A percentile compares a stretch with the other conserved stretches of the same genome.
Evolutionary conservation across 2,888 invertebrate species (phyloP).

Genomic region (Tetanocera ferruginea): DNA sequence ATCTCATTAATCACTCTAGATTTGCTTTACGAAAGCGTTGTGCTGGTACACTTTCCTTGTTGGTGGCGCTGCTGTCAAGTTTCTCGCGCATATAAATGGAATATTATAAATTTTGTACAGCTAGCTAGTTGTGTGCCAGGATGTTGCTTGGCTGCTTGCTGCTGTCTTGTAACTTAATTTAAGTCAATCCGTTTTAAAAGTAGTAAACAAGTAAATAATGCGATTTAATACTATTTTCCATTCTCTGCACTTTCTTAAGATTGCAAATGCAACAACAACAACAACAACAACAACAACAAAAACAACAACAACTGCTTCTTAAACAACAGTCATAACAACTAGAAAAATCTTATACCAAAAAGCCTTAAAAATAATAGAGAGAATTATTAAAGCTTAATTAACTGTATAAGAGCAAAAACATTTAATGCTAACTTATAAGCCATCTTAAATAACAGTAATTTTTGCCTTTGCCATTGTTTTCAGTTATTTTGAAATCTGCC

Average conservation of each 20-base stretch:
- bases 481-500: no score
- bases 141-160: constrained; percentile 43
- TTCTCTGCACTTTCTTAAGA: background rate
- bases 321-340: background rate
- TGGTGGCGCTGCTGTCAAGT: constrained; percentile 25
- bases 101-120: constrained; percentile 61
- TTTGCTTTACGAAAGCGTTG: constrained; percentile 39
- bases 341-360: no score
- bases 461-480: no score
- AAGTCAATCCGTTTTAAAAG: constrained; percentile 60
- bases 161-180: constrained; percentile 61
- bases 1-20: constrained; percentile 62
- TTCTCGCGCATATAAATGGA: constrained; percentile 64
- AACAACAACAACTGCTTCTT: background rate
- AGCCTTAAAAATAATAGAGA: no score
- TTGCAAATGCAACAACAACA: background rate
- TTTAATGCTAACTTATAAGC: no score
- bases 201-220: constrained; percentile 67
- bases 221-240: constrained; percentile 51
- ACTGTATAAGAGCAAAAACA: no score
- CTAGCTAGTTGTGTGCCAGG: constrained; percentile 35
- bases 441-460: no score
- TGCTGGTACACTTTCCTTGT: constrained; percentile 1
- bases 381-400: no score
- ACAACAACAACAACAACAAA: background rate